Conservation (phyloP, 2,888 invertebrate species). For the Capitulum mitella region DNA sequence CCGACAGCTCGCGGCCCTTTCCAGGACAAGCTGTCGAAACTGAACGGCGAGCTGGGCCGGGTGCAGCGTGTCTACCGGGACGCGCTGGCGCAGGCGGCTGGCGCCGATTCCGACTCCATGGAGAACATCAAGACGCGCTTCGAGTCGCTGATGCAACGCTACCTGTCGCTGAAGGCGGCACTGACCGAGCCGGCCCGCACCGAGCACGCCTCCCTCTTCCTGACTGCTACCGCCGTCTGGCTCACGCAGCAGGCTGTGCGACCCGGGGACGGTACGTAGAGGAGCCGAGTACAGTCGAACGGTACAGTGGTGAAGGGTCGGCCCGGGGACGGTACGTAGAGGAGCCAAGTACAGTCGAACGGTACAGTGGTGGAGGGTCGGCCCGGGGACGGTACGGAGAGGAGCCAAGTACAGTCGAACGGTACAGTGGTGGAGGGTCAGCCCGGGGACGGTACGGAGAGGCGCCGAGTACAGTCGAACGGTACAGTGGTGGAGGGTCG, state of each 20-base stretch:
- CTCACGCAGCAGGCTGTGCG: constrained; percentile 66
- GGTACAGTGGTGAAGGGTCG: no score
- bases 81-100: constrained; percentile 51
- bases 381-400: background rate
- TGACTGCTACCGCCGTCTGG: constrained; percentile 76
- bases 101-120: constrained; percentile 49
- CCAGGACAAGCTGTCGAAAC: constrained; percentile 49
- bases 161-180: constrained; percentile 50
- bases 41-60: constrained; percentile 59
- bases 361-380: no score
- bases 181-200: constrained; percentile 67
- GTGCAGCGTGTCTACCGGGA: constrained; percentile 68
- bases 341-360: no score
- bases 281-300: no score
- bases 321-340: background rate
- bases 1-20: no score
- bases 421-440: no score
- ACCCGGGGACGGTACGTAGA: background rate
- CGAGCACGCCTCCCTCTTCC: constrained; percentile 62
- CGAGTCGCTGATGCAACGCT: constrained; percentile 35
- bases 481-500: no score
- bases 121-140: constrained; percentile 49
- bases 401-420: no score
- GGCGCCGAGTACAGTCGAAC: no score
- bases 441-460: no score